Evolutionary conservation across 1,140 invertebrate genomes (phyloP).

Genomic region (Leptestheria dahalacensis): DNA sequence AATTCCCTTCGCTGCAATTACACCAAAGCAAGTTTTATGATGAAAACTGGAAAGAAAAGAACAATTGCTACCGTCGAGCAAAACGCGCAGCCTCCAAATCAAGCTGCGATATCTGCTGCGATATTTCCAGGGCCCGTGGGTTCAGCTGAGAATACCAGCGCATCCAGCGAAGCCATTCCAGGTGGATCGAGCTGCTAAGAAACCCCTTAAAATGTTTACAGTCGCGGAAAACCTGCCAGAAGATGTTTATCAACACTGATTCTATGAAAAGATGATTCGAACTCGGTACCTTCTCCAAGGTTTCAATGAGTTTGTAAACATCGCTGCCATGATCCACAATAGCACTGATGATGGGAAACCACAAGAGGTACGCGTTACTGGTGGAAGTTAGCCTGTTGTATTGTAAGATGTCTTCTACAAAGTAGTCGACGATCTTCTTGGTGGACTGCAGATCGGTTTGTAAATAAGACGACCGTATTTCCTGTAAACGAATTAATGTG

Average conservation of each 20-base stretch:
- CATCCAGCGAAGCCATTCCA: constrained; percentile 5
- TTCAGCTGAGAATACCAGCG: constrained; percentile 1
- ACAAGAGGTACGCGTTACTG: not conserved
- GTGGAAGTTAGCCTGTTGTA: not conserved
- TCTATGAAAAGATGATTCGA: no score
- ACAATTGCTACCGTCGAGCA: not conserved
- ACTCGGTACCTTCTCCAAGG: not conserved
- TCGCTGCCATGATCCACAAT: not conserved
- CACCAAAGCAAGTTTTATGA: not conserved
- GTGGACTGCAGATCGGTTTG: not conserved
- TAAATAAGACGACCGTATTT: not conserved
- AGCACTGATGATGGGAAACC: not conserved
- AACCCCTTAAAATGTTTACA: not conserved
- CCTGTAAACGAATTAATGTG: no score
- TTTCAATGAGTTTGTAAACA: not conserved
- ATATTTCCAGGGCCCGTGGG: not conserved
- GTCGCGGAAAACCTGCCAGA: not conserved
- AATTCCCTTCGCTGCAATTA: constrained; percentile 2
- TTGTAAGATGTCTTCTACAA: not conserved
- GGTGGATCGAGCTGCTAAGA: not conserved
- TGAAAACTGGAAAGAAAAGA: not conserved
- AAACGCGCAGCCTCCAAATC: not conserved
- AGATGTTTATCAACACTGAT: not conserved
- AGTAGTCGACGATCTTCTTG: not conserved
- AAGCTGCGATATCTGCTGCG: not conserved